phyloP scores from a whole-genome alignment of 2,888 invertebrate species.

The Branchinecta sandiegonensis region DNA sequence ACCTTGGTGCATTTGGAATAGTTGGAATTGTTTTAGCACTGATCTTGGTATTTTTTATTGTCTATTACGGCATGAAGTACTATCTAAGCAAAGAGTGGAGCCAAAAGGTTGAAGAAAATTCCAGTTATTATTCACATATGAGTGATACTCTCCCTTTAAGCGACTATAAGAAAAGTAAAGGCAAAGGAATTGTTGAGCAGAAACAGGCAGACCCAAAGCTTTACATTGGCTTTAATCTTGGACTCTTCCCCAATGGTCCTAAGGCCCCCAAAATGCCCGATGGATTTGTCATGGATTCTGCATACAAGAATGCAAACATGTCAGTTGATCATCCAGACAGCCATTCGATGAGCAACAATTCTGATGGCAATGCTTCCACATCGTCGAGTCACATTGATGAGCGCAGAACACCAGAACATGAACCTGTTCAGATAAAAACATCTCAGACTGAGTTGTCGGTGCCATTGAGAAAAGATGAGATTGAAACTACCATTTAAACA shows the following conservation, averaged over 20 bases:
- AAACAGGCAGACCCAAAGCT: constrained; percentile 12
- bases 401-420: not conserved
- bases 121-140: not conserved
- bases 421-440: not conserved
- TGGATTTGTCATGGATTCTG: not conserved
- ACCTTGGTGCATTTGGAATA: constrained; percentile 44
- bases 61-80: constrained; percentile 16
- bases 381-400: not conserved
- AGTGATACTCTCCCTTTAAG: constrained; percentile 15
- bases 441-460: constrained; percentile 6
- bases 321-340: not conserved
- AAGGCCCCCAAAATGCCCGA: not conserved
- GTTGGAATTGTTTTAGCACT: constrained; percentile 41
- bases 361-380: not conserved
- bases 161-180: constrained; percentile 5
- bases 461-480: constrained; percentile 11
- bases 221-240: not conserved
- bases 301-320: not conserved
- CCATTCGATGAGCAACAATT: not conserved
- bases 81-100: not conserved
- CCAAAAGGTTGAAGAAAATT: constrained; percentile 17
- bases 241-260: not conserved
- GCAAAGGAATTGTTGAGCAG: not conserved
- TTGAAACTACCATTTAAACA: constrained; percentile 8
- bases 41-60: constrained; percentile 33